Conservation (phyloP, 2,113 vertebrate genomes). For the Platycercus adscitus region DNA sequence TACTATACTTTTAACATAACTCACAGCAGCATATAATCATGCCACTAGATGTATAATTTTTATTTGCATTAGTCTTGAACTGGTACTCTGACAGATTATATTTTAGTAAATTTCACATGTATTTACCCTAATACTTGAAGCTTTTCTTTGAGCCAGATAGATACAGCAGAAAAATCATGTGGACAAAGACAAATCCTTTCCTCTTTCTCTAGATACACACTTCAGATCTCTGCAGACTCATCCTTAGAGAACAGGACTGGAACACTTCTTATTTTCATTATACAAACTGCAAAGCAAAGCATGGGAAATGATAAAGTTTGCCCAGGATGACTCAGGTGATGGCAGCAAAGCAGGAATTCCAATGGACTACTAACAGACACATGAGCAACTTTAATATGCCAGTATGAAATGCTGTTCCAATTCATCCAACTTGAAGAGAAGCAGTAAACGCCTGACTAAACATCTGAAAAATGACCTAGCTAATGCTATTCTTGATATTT, state of each 20-base stretch:
- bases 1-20: background rate
- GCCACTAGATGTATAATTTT: background rate
- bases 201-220: background rate
- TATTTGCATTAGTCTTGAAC: background rate
- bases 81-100: background rate
- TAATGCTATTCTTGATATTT: background rate
- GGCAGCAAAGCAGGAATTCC: background rate
- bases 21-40: background rate
- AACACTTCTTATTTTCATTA: background rate
- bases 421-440: background rate
- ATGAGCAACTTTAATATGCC: background rate
- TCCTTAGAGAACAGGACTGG: background rate
- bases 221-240: background rate
- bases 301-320: background rate
- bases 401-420: background rate
- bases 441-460: background rate
- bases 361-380: background rate
- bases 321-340: background rate
- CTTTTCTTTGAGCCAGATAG: background rate
- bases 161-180: background rate
- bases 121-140: background rate
- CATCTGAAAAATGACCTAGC: background rate
- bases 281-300: background rate
- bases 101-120: background rate
- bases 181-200: background rate